Evolutionary conservation across 2,797 vertebrate species (phyloP).

Genomic region (Austrolebias charrua): DNA sequence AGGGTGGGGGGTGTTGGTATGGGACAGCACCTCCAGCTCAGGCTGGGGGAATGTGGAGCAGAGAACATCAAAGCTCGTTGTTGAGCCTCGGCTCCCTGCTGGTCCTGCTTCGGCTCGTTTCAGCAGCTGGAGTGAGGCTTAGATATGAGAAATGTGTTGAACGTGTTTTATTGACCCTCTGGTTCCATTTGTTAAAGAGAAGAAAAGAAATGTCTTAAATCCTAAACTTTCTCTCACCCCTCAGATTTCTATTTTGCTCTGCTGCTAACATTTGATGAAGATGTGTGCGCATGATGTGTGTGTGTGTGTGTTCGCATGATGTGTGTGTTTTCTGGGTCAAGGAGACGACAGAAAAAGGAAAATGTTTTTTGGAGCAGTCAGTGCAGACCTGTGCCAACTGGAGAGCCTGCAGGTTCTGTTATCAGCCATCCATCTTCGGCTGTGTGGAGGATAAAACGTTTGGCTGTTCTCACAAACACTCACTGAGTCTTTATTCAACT

Average conservation of each 20-base stretch:
- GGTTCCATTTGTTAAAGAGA: conserved; percentile 13
- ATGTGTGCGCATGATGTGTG: conserved; percentile 24
- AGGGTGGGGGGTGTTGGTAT: conserved; percentile 68
- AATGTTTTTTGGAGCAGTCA: conserved; percentile 66
- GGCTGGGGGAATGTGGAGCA: conserved; percentile 49
- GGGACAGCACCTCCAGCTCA: conserved; percentile 72
- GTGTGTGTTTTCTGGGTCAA: conserved; percentile 77
- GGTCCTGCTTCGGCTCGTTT: conserved; percentile 23
- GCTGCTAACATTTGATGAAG: conserved; percentile 58
- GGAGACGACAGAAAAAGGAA: conserved; percentile 72
- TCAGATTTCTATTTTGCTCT: conserved; percentile 43
- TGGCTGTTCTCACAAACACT: conserved; percentile 28
- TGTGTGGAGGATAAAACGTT: conserved; percentile 37
- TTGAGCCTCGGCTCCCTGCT: conserved; percentile 28
- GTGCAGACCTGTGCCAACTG: conserved; percentile 35
- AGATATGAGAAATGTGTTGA: conserved; percentile 23
- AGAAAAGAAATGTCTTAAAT: conserved; percentile 12
- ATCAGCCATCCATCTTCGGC: conserved; percentile 50
- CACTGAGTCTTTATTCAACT: conserved; percentile 20
- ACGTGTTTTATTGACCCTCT: conserved; percentile 15
- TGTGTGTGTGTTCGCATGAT: neutral
- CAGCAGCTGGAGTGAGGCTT: conserved; percentile 26
- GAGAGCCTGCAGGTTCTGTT: conserved; percentile 46
- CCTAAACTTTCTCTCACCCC: conserved; percentile 40
- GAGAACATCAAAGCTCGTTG: conserved; percentile 61